Evolutionary conservation across 2,888 invertebrate species (phyloP), one percentile per base, ranked within the genome.

Genomic region (Metacarcinus magister): DNA sequence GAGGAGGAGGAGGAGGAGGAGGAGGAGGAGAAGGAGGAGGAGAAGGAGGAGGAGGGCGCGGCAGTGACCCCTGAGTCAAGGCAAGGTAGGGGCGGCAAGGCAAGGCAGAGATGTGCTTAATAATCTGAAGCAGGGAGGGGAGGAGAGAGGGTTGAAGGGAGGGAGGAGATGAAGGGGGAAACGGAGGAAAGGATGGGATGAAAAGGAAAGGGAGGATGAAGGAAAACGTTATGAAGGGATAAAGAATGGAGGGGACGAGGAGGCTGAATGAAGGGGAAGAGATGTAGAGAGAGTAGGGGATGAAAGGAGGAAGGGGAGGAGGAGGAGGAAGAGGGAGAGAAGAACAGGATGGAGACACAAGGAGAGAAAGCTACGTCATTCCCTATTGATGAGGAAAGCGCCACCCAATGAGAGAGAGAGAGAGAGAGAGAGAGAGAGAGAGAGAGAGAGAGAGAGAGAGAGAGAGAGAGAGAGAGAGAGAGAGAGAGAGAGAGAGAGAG

Each of bases 391-490:
- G 54, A 54, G 54, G 54, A 54, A 54, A 7, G 54, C 8, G 54
- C 54, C 54, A 54, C 54, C 54, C 54, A 54, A 54, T 16, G 54
- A 2, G 54, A 54, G 89, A 89, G 5, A 89, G 39, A 89, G 89
- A 89, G 39, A 89, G 89, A 89, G 39, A 89, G 89, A 89, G 89
- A 89, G 89, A 89, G 89, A 89, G 89, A 89, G 89, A 89, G 39
- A 89, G 89, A 89, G 89, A 89, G 89, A 89, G 32, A 89, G 89
- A 89, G 89, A 89, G 32, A 32, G 89, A 89, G 89, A 89, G 89
- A 89, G 89, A 89, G 89, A 89, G 89, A 32, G 89, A 39, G 89
- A 89, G 89, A 89, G 39, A 8, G 28, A 32, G 0, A 89, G 39
- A 89, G n/a, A n/a, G n/a, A n/a, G n/a, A n/a, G n/a, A n/a, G n/a